Evolutionary conservation across 2,113 vertebrate species (phyloP).

Genomic region (Aramus guarauna): DNA sequence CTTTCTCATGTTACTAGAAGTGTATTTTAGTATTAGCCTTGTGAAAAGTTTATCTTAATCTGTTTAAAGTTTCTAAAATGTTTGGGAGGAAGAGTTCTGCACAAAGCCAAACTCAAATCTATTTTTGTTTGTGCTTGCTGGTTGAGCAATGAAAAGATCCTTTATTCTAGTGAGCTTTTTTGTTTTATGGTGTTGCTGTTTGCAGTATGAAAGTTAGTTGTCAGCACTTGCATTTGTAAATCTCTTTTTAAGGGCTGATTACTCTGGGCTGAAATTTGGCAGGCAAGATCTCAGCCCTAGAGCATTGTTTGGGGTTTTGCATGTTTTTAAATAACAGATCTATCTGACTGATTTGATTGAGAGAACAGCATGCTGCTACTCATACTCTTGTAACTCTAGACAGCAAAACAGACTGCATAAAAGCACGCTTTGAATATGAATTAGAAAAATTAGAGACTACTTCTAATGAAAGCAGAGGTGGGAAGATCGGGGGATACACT

Average conservation of each 20-base stretch:
- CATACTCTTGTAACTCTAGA: neutral
- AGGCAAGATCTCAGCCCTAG: conserved; percentile 44
- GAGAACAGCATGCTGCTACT: neutral
- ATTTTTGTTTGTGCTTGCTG: conserved; percentile 54
- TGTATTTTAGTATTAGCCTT: conserved; percentile 1
- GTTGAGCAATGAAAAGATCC: conserved; percentile 49
- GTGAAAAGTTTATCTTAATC: neutral
- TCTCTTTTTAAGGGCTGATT: conserved; percentile 65
- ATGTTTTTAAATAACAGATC: conserved; percentile 60
- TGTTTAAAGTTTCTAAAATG: conserved; percentile 34
- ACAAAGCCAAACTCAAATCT: neutral
- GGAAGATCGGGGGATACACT: neutral
- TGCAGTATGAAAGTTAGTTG: conserved; percentile 44
- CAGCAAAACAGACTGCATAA: neutral
- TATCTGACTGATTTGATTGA: conserved; percentile 26
- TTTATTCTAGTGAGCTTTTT: conserved; percentile 51
- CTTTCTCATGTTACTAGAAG: conserved; percentile 26
- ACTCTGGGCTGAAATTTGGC: conserved; percentile 59
- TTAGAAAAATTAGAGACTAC: neutral
- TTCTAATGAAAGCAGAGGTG: neutral
- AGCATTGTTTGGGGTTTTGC: conserved; percentile 43
- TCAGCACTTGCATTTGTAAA: conserved; percentile 65
- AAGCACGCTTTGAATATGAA: neutral
- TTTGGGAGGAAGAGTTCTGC: neutral
- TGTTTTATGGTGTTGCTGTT: conserved; percentile 47